phyloP scores from a whole-genome alignment of 2,888 invertebrate species.

The Drosophila birchii region DNA sequence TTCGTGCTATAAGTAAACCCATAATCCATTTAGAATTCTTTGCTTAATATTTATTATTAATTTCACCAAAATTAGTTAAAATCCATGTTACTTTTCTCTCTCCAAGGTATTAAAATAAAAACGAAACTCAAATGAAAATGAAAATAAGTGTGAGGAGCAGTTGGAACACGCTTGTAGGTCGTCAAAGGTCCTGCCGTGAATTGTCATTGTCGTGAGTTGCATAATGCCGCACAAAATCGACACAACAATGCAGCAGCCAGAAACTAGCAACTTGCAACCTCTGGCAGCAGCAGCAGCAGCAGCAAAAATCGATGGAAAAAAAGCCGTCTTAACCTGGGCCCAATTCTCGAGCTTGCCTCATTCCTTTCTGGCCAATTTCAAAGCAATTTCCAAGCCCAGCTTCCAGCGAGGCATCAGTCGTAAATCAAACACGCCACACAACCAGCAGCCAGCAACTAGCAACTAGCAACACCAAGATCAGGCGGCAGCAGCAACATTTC shows the following conservation, averaged over 20 bases:
- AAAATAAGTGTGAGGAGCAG: conserved; percentile 65
- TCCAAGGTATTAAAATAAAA: conserved; percentile 16
- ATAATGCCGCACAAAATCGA: conserved; percentile 79
- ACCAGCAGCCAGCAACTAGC: conserved; percentile 12
- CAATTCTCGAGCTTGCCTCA: conserved; percentile 67
- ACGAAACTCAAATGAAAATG: conserved; percentile 35
- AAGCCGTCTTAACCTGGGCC: conserved; percentile 57
- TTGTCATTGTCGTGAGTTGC: conserved; percentile 81
- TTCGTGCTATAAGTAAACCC: not conserved
- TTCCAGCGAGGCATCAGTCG: conserved; percentile 66
- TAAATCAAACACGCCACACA: conserved; percentile 71
- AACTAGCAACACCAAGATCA: conserved; percentile 14
- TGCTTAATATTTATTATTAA: not conserved
- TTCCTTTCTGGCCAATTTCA: conserved; percentile 75
- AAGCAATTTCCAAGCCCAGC: conserved; percentile 68
- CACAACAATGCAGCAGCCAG: conserved; percentile 54
- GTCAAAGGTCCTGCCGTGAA: conserved; percentile 80
- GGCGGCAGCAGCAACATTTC: conserved; percentile 60
- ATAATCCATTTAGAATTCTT: not conserved
- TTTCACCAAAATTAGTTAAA: not conserved
- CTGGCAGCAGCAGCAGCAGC: conserved; percentile 25
- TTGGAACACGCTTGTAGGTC: conserved; percentile 77
- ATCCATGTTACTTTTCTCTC: not conserved
- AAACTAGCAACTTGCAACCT: conserved; percentile 38
- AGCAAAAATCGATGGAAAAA: conserved; percentile 18